Conservation (phyloP, 2,888 invertebrate genomes). For the Eilema depressum region DNA sequence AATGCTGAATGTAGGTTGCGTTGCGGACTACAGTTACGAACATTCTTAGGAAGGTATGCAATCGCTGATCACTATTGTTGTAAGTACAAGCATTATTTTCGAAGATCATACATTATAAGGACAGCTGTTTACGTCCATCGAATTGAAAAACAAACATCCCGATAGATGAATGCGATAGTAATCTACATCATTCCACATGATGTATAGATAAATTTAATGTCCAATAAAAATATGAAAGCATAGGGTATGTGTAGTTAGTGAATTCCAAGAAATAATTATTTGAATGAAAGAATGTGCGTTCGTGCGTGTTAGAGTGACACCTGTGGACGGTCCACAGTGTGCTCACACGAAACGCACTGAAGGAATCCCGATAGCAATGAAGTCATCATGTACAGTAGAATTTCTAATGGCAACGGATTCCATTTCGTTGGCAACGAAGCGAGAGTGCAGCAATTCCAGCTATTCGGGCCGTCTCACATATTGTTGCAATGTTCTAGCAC, state of each 20-base stretch:
- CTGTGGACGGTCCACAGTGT: constrained; percentile 46
- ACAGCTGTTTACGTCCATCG: constrained; percentile 30
- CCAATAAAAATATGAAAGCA: constrained; percentile 44
- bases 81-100: constrained; percentile 64
- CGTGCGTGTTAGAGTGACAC: constrained; percentile 64
- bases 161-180: constrained; percentile 29
- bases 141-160: constrained; percentile 28
- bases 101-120: constrained; percentile 54
- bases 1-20: constrained; percentile 86
- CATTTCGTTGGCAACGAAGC: constrained; percentile 83
- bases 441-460: constrained; percentile 77
- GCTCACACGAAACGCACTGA: constrained; percentile 59
- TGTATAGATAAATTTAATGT: constrained; percentile 17
- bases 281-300: constrained; percentile 54
- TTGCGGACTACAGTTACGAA: constrained; percentile 82
- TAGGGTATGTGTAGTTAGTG: constrained; percentile 30
- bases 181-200: constrained; percentile 15
- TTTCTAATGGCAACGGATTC: constrained; percentile 84
- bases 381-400: constrained; percentile 81
- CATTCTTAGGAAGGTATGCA: constrained; percentile 77
- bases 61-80: constrained; percentile 76
- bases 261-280: constrained; percentile 55
- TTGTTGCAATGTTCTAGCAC: constrained; percentile 67
- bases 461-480: constrained; percentile 74
- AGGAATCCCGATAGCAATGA: constrained; percentile 78